Conservation (phyloP, 2,113 vertebrate genomes). For the Nibea coibor region DNA sequence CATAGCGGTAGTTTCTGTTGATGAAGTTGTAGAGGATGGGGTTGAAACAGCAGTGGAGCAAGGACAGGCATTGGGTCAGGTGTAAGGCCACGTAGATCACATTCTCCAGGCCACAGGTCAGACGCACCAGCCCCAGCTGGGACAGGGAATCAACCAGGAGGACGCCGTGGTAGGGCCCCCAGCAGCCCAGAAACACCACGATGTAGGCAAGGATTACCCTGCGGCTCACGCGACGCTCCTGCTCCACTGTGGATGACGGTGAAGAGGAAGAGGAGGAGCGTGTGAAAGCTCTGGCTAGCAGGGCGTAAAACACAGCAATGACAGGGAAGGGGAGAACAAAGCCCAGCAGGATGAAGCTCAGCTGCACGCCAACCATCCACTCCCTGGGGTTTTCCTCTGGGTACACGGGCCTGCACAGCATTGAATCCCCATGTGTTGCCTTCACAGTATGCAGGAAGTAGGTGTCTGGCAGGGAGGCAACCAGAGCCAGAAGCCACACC, state of each 20-base stretch:
- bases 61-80: conserved; percentile 93
- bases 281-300: conserved; percentile 85
- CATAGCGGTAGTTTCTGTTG: conserved; percentile 92
- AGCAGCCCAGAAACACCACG: conserved; percentile 92
- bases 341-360: conserved; percentile 90
- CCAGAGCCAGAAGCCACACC: conserved; percentile 91
- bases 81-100: conserved; percentile 89
- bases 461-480: conserved; percentile 90
- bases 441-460: conserved; percentile 90
- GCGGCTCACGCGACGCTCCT: conserved; percentile 89
- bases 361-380: conserved; percentile 93
- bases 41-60: conserved; percentile 96
- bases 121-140: conserved; percentile 88
- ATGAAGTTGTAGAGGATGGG: conserved; percentile 97
- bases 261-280: conserved; percentile 58
- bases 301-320: conserved; percentile 90
- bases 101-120: conserved; percentile 91
- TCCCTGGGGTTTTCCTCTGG: conserved; percentile 89
- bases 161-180: conserved; percentile 91
- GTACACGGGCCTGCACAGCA: conserved; percentile 90
- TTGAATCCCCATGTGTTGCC: conserved; percentile 81
- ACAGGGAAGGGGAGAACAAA: conserved; percentile 92
- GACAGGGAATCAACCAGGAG: conserved; percentile 90
- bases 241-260: conserved; percentile 70
- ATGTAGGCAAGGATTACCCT: conserved; percentile 93